Conservation (phyloP, 2,888 invertebrate species). For the Philereme transversata region DNA sequence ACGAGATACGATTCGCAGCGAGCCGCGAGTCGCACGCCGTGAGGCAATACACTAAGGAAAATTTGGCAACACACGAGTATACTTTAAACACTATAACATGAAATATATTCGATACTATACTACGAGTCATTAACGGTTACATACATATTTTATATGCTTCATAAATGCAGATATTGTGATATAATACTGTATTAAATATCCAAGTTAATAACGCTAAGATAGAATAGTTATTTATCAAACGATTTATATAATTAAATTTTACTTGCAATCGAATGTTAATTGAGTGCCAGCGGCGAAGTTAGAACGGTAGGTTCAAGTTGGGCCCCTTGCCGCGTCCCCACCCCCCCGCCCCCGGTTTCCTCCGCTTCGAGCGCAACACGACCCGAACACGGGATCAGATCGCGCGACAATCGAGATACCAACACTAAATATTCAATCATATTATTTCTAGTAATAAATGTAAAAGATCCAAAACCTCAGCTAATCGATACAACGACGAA, state of each 20-base stretch:
- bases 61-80: constrained; percentile 63
- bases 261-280: neutral
- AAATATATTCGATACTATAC: constrained; percentile 23
- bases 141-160: constrained; percentile 33
- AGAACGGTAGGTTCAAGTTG: too few species aligned
- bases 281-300: neutral
- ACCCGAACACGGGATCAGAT: constrained; percentile 35
- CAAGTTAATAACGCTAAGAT: constrained; percentile 13
- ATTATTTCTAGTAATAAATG: constrained; percentile 37
- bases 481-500: constrained; percentile 22
- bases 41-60: constrained; percentile 52
- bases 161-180: constrained; percentile 35
- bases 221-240: constrained; percentile 14
- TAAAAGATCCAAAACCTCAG: constrained; percentile 54
- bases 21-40: constrained; percentile 3
- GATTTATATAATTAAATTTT: constrained; percentile 1
- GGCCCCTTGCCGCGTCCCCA: neutral
- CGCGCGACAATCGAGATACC: constrained; percentile 32
- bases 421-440: constrained; percentile 15
- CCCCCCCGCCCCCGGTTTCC: neutral
- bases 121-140: constrained; percentile 7
- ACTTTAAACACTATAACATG: constrained; percentile 33
- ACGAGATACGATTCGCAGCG: constrained; percentile 23
- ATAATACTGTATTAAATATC: constrained; percentile 31
- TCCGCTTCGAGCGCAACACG: neutral